Conservation (phyloP, 2,888 invertebrate genomes). For the Physocephala rufipes region DNA sequence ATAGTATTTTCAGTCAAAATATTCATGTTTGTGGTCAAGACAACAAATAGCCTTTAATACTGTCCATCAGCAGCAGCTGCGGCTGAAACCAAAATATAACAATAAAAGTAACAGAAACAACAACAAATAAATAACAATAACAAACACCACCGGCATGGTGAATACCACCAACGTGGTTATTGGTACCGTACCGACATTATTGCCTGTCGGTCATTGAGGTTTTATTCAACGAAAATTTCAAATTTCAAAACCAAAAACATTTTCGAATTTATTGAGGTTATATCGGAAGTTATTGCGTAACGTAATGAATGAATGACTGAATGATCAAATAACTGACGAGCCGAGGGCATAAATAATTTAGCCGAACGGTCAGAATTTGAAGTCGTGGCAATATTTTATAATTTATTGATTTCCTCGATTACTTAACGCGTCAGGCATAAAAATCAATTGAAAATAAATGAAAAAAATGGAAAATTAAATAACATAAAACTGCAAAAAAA, state of each 20-base stretch:
- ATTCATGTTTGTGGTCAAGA: background rate
- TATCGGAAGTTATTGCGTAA: constrained; percentile 11
- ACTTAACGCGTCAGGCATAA: too few species aligned
- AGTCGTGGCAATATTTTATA: too few species aligned
- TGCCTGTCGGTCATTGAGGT: too few species aligned
- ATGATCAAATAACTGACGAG: too few species aligned
- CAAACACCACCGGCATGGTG: background rate
- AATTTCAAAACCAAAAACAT: background rate
- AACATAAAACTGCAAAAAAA: too few species aligned
- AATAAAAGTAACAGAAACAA: background rate
- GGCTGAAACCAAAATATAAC: background rate
- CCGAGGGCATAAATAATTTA: too few species aligned
- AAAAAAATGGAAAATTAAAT: too few species aligned
- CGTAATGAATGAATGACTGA: background rate
- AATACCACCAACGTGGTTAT: constrained; percentile 3
- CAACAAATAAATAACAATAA: constrained; percentile 3
- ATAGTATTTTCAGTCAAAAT: background rate
- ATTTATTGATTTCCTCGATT: too few species aligned
- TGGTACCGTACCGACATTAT: too few species aligned
- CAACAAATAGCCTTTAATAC: background rate
- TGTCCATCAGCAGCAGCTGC: background rate
- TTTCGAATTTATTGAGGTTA: background rate
- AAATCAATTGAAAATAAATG: too few species aligned
- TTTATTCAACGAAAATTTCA: too few species aligned
- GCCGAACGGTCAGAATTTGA: too few species aligned